Evolutionary conservation across 2,888 invertebrate genomes (phyloP).

Genomic region (Polietes domitor): DNA sequence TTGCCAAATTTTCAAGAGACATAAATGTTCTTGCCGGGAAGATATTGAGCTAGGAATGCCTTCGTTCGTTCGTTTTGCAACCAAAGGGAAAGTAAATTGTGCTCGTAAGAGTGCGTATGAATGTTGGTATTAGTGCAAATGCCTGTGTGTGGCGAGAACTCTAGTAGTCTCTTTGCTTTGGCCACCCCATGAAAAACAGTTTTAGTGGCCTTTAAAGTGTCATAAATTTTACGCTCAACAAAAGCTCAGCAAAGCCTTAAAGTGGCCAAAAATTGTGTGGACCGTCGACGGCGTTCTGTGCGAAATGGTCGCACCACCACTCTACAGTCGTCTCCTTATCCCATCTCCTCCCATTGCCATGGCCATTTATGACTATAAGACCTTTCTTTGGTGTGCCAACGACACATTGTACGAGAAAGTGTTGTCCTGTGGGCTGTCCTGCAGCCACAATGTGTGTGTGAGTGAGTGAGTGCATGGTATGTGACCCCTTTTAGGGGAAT

Average conservation of each 20-base stretch:
- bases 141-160: background rate
- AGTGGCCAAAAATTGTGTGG: slow-evolving; percentile 57
- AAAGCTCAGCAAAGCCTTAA: slow-evolving; percentile 63
- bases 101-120: slow-evolving; percentile 3
- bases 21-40: background rate
- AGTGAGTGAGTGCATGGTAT: slow-evolving; percentile 7
- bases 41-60: background rate
- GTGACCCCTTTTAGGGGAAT: slow-evolving; percentile 55
- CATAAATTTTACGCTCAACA: slow-evolving; percentile 67
- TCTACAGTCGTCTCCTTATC: background rate
- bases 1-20: slow-evolving; percentile 27
- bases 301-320: slow-evolving; percentile 16
- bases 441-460: no score
- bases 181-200: slow-evolving; percentile 9
- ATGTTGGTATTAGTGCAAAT: background rate
- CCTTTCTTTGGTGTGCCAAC: slow-evolving; percentile 38
- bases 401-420: slow-evolving; percentile 29
- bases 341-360: background rate
- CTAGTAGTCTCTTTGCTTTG: background rate
- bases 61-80: slow-evolving; percentile 3
- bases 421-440: background rate
- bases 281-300: slow-evolving; percentile 6
- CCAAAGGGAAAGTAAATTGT: slow-evolving; percentile 33
- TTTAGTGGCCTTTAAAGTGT: slow-evolving; percentile 68
- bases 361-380: background rate